Percentiles rank a stretch among this genome's conserved stretches.
phyloP scores from a whole-genome alignment of 1,140 invertebrate species.

The Dendrolimus punctatus region DNA sequence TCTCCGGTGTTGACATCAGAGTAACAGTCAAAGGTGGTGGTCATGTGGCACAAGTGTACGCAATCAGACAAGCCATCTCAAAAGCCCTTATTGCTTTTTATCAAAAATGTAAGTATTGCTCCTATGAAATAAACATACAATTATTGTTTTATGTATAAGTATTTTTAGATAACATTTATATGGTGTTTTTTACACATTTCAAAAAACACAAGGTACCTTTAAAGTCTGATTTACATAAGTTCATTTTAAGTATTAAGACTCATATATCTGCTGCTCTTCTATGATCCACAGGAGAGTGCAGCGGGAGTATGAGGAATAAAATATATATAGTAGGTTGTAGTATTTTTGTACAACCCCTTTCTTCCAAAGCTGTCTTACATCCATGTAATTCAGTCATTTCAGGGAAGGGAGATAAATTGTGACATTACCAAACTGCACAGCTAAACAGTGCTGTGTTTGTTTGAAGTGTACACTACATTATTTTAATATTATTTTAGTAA shows the following conservation, averaged over 20 bases:
- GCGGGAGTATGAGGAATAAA: too few species aligned
- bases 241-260: too few species aligned
- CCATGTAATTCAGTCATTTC: conserved; percentile 60
- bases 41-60: conserved; percentile 98
- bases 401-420: conserved; percentile 61
- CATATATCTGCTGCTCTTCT: too few species aligned
- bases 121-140: not conserved
- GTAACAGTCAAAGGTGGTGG: conserved; percentile 98
- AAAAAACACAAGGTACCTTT: too few species aligned
- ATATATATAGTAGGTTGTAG: not conserved
- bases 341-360: conserved; percentile 32
- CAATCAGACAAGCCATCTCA: conserved; percentile 98
- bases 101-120: conserved; percentile 94
- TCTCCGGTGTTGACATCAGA: conserved; percentile 96
- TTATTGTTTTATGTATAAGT: too few species aligned
- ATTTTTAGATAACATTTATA: too few species aligned
- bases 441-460: conserved; percentile 42
- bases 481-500: too few species aligned
- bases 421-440: conserved; percentile 59
- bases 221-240: too few species aligned
- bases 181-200: too few species aligned
- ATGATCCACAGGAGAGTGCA: too few species aligned
- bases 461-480: conserved; percentile 65
- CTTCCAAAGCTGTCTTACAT: conserved; percentile 61
- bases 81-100: conserved; percentile 98